Conservation (phyloP, 2,888 invertebrate species). For the Artemia sinica region DNA sequence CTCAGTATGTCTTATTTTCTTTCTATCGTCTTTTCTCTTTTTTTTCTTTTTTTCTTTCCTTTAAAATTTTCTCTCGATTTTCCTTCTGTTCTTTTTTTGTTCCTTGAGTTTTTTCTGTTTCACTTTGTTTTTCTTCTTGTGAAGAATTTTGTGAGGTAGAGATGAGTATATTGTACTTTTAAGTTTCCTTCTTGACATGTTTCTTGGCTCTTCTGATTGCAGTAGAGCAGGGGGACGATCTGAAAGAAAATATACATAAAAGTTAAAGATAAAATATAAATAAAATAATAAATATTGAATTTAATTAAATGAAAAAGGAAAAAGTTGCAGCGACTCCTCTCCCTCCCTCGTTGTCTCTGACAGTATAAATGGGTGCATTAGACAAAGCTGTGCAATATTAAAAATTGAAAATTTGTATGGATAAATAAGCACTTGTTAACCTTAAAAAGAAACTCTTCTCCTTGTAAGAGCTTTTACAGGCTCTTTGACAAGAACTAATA, state of each 20-base stretch:
- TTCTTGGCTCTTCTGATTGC: background rate
- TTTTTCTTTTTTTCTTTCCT: conserved; percentile 19
- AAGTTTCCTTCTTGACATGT: background rate
- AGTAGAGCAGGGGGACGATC: background rate
- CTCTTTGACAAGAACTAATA: too few relatives aligned
- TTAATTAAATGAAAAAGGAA: too few relatives aligned
- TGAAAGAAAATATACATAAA: background rate
- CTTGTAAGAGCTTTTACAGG: too few relatives aligned
- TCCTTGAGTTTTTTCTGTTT: conserved; percentile 20
- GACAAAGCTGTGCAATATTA: too few relatives aligned
- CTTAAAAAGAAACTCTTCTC: too few relatives aligned
- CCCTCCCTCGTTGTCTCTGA: too few relatives aligned
- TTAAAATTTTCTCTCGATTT: conserved; percentile 18
- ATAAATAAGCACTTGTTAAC: too few relatives aligned
- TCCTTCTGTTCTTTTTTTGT: conserved; percentile 19
- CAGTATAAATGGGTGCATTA: too few relatives aligned
- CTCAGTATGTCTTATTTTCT: conserved; percentile 19
- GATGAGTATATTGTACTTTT: background rate
- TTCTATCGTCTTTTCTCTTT: conserved; percentile 16
- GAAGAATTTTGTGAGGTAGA: background rate
- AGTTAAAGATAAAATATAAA: too few relatives aligned
- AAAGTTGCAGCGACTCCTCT: too few relatives aligned
- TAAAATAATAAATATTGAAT: too few relatives aligned
- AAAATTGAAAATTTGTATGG: too few relatives aligned
- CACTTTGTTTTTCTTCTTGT: conserved; percentile 22